Conservation (phyloP, 2,888 invertebrate genomes). For the Gastrophysa polygoni region DNA sequence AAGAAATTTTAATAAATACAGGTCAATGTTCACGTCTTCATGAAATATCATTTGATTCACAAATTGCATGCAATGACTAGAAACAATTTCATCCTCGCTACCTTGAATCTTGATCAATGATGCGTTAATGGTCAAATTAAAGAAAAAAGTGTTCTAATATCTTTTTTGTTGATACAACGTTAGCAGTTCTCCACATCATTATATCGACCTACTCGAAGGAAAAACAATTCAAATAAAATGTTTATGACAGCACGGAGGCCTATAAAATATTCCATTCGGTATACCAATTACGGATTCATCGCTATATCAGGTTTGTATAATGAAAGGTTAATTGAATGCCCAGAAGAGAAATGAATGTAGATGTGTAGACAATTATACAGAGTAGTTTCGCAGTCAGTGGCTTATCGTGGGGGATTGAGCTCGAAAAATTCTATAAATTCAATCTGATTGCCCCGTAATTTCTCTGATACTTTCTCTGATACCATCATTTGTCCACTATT, state of each 20-base stretch:
- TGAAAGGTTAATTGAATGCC: not conserved
- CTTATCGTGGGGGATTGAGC: no score
- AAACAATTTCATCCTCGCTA: not conserved
- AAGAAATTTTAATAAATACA: not conserved
- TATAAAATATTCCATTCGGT: not conserved
- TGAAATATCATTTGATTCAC: not conserved
- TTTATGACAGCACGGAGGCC: not conserved
- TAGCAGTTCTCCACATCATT: no score
- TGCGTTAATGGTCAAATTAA: not conserved
- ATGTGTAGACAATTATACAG: slow-evolving; percentile 53
- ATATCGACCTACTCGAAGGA: no score
- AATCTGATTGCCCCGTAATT: no score
- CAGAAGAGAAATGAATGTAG: not conserved
- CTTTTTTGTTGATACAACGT: not conserved
- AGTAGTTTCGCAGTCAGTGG: no score
- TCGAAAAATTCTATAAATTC: no score
- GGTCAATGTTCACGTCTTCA: not conserved
- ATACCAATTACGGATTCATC: not conserved
- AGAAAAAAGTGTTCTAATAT: not conserved
- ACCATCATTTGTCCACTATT: no score
- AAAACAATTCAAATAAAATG: not conserved
- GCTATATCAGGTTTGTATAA: not conserved
- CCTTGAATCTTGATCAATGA: not conserved
- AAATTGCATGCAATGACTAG: not conserved
- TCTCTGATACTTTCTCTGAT: no score